Percentiles rank a stretch among this genome's conserved stretches.
phyloP scores from a whole-genome alignment of 1,140 invertebrate genomes.

The Drosophila persimilis region DNA sequence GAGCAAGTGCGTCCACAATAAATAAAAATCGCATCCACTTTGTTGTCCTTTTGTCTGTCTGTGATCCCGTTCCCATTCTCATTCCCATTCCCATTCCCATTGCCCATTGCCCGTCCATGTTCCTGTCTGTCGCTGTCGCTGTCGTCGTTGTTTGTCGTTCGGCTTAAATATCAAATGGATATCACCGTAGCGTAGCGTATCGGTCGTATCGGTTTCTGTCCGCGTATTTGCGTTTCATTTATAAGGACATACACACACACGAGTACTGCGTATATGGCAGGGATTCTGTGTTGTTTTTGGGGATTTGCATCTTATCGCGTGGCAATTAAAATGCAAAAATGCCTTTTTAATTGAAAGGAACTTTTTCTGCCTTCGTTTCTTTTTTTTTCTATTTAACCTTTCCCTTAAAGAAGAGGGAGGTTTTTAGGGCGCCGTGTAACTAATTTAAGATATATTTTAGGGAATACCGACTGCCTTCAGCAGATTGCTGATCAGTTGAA shows the following conservation, averaged over 20 bases:
- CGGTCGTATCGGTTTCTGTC: slow-evolving; percentile 38
- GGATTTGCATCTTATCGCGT: slow-evolving; percentile 63
- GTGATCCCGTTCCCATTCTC: not conserved
- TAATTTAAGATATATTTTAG: not conserved
- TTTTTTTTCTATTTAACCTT: not conserved
- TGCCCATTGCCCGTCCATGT: not conserved
- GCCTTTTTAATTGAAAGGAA: slow-evolving; percentile 63
- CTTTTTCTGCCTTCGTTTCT: slow-evolving; percentile 5
- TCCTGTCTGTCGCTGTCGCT: not conserved
- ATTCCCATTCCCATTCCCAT: too few relatives aligned
- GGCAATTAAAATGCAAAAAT: slow-evolving; percentile 78
- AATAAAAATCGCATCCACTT: slow-evolving; percentile 62
- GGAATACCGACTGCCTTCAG: not conserved
- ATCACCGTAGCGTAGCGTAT: slow-evolving; percentile 17
- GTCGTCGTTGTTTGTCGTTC: slow-evolving; percentile 37
- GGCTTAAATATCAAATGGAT: slow-evolving; percentile 74
- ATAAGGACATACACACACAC: not conserved
- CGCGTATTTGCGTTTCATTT: slow-evolving; percentile 64
- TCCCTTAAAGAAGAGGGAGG: not conserved
- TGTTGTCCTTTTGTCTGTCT: slow-evolving; percentile 35
- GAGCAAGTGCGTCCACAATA: slow-evolving; percentile 44
- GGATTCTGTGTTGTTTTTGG: slow-evolving; percentile 36
- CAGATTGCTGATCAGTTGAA: too few relatives aligned
- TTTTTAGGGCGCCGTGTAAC: not conserved
- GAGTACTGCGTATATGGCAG: slow-evolving; percentile 15